Conservation (phyloP, 2,113 vertebrate genomes). For the Pedionomus torquatus region DNA sequence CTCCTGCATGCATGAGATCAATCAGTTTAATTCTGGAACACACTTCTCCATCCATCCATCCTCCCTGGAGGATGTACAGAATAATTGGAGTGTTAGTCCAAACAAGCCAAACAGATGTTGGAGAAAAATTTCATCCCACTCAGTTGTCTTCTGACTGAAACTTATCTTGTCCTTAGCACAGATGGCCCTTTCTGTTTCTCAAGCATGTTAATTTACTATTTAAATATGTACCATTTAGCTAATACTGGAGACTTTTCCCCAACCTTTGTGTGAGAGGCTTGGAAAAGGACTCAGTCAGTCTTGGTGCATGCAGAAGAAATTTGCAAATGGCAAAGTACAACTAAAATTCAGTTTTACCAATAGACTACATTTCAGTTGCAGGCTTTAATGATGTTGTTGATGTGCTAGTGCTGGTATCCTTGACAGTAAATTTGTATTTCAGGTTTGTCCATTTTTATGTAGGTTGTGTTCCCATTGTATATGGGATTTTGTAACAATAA, state of each 20-base stretch:
- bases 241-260: background rate
- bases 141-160: conserved; percentile 1
- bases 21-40: background rate
- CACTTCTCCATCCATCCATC: background rate
- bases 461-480: background rate
- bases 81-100: background rate
- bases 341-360: background rate
- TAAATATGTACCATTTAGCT: background rate
- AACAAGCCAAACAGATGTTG: conserved; percentile 39
- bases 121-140: background rate
- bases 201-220: background rate
- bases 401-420: background rate
- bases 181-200: background rate
- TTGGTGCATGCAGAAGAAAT: background rate
- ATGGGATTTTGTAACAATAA: background rate
- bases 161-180: background rate
- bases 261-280: background rate
- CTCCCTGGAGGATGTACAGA: background rate
- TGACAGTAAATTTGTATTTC: background rate
- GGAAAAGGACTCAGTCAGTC: background rate
- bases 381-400: background rate
- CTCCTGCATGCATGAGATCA: background rate
- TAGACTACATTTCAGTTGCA: background rate
- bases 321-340: background rate
- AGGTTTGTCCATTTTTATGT: background rate